These are phyloP conservation scores for Chloromyia formosa DNA, from an alignment of 2,888 invertebrate genomes.

Conservation along the genomic window DNA sequence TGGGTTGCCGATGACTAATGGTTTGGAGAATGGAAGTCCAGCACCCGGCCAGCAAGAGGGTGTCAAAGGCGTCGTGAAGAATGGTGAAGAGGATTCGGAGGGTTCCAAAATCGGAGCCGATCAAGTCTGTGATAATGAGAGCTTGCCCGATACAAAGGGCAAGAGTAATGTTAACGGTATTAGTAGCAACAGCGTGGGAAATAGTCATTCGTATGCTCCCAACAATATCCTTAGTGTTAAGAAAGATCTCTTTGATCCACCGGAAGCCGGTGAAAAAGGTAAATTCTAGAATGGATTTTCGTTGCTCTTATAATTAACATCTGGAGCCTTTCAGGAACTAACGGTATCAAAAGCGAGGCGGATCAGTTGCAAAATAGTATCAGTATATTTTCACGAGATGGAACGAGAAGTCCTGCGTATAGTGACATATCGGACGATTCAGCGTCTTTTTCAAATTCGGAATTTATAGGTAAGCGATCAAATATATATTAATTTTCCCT, in stretches of 20 bases:
- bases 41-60: conserved; percentile 50
- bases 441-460: conserved; percentile 69
- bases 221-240: neutral
- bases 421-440: conserved; percentile 97
- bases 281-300: neutral
- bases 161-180: conserved; percentile 50
- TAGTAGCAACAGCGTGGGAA: conserved; percentile 48
- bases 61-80: conserved; percentile 48
- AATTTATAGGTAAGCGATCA: conserved; percentile 74
- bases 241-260: neutral
- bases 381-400: conserved; percentile 71
- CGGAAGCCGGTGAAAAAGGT: neutral
- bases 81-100: conserved; percentile 30
- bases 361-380: neutral
- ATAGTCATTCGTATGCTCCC: conserved; percentile 11
- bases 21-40: conserved; percentile 46
- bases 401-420: conserved; percentile 92
- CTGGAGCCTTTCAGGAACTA: neutral
- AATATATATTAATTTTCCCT: no score
- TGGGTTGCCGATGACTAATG: no score
- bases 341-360: no score
- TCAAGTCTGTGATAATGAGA: conserved; percentile 54
- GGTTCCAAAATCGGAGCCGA: conserved; percentile 11
- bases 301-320: conserved; percentile 50
- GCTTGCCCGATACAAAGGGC: conserved; percentile 55